Evolutionary conservation across 2,797 vertebrate genomes (phyloP), one percentile per base, ranked within the genome.

Genomic region (Pangasius sanitwongsei): DNA sequence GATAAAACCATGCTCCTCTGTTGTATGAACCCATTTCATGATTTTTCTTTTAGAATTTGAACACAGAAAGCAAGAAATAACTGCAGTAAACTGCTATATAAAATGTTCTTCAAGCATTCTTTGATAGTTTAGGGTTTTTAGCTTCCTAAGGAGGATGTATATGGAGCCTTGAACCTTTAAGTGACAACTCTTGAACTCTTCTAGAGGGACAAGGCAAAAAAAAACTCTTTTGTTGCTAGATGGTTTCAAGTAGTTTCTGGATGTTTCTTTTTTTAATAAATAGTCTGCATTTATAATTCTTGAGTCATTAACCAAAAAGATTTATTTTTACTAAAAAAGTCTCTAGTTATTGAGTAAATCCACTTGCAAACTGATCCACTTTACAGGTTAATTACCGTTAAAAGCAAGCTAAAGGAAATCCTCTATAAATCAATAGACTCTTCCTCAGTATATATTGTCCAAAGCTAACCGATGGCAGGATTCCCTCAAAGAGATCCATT

Each of bases 351-450:
- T 85, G 65, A 0, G 5, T 70, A 2, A 53, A 69, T 50, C n/a
- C 34, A 85, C 15, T 69, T 85, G 16, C 44, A 9, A 53, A 48
- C n/a, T 34, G 63, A 55, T 85, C 63, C 48, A 53, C 65, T 70
- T 85, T 85, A 37, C 48, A 75, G 82, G 83, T 90, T 85, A 63
- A 90, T 81, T 61, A 80, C 28, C 13, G 59, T 82, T 87, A 59
- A 80, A 88, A 89, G 86, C n/a, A 78, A 75, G n/a, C 77, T 93
- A 92, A 93, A 93, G 88, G 88, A 94, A 95, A 91, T 78, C 92
- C 89, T 89, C 93, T 89, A 86, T 90, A 90, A 92, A 91, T 93
- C 88, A 92, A 92, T 91, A 93, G 85, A 86, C 90, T 86, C 90
- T 90, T 86, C 78, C 53, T 86, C 85, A 81, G 59, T 75, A 83